phyloP scores from a whole-genome alignment of 2,888 invertebrate species.

The Eupeodes latifasciatus region DNA sequence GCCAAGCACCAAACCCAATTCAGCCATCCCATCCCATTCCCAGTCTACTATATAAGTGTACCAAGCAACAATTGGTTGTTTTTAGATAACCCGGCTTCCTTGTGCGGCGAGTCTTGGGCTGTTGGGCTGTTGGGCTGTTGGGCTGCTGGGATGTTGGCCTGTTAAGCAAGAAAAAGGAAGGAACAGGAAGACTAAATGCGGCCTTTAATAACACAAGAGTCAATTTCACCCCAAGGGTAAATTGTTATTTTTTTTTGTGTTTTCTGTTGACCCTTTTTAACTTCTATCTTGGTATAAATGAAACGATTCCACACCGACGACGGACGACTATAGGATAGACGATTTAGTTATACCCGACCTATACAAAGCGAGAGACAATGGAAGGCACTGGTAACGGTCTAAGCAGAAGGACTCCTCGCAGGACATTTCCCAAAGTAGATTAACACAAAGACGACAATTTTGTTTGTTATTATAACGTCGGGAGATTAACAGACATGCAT shows the following conservation, averaged over 20 bases:
- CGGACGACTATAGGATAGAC: neutral
- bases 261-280: conserved; percentile 71
- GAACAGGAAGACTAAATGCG: conserved; percentile 72
- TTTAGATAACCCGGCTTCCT: conserved; percentile 75
- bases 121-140: conserved; percentile 70
- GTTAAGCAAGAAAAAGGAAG: conserved; percentile 73
- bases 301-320: conserved; percentile 21
- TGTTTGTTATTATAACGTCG: conserved; percentile 75
- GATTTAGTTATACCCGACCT: neutral
- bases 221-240: conserved; percentile 74
- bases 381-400: neutral
- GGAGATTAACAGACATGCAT: conserved; percentile 74
- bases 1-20: conserved; percentile 29
- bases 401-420: conserved; percentile 34
- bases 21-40: conserved; percentile 16
- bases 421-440: conserved; percentile 72
- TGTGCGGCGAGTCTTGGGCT: conserved; percentile 71
- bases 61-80: conserved; percentile 75
- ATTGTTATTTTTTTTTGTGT: conserved; percentile 47
- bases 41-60: conserved; percentile 10
- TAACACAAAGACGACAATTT: conserved; percentile 75
- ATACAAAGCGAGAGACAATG: conserved; percentile 29
- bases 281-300: conserved; percentile 49
- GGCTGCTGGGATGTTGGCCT: conserved; percentile 69
- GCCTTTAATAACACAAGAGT: conserved; percentile 73